These are phyloP conservation scores for Centruroides vittatus DNA, from an alignment of 1,140 invertebrate species.

Conservation along the genomic window DNA sequence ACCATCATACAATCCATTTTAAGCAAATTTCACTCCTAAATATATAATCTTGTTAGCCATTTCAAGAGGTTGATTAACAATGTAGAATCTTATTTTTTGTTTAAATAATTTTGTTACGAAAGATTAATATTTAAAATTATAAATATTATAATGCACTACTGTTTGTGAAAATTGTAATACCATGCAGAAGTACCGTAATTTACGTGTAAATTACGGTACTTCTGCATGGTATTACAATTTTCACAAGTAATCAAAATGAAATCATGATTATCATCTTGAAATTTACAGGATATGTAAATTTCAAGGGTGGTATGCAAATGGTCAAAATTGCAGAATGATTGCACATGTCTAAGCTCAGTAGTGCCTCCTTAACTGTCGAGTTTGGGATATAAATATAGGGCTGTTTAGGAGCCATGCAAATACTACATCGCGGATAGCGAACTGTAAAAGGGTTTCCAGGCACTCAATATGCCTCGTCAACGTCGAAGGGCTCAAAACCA, in stretches of 20 bases:
- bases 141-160: neutral
- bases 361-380: neutral
- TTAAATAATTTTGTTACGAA: too few species aligned
- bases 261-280: neutral
- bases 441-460: neutral
- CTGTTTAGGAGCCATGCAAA: neutral
- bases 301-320: neutral
- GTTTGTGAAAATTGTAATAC: conserved; percentile 2
- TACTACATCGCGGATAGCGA: neutral
- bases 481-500: neutral
- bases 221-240: conserved; percentile 2
- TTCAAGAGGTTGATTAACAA: too few species aligned
- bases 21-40: too few species aligned
- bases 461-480: neutral
- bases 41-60: too few species aligned
- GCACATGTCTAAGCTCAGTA: neutral
- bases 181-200: neutral
- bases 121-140: too few species aligned
- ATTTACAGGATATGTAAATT: neutral
- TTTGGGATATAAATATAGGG: neutral
- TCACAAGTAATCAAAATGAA: too few species aligned
- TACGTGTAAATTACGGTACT: too few species aligned
- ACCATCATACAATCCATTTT: too few species aligned
- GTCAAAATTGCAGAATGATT: neutral
- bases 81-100: too few species aligned